A percentile compares a stretch with the other conserved stretches of the same genome.
phyloP scores from a whole-genome alignment of 2,113 vertebrate species.

The Alligator mississippiensis region DNA sequence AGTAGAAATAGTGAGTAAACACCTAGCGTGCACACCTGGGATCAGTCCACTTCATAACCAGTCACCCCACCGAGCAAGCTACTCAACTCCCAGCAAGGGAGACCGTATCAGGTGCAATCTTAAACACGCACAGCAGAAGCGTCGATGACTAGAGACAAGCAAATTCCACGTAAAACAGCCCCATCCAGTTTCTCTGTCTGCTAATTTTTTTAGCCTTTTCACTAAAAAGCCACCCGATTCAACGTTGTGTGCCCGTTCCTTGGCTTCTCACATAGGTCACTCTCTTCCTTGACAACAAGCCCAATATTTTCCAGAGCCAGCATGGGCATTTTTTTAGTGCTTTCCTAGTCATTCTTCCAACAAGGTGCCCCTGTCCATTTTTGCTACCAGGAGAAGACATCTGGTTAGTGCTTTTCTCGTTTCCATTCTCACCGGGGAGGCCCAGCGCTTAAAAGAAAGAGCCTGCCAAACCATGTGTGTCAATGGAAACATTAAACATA shows the following conservation, averaged over 20 bases:
- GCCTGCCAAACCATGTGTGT: conserved; percentile 6
- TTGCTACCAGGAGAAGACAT: conserved; percentile 66
- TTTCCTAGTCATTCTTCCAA: conserved; percentile 59
- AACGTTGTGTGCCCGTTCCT: conserved; percentile 67
- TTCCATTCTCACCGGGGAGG: conserved; percentile 53
- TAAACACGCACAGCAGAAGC: conserved; percentile 50
- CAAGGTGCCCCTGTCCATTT: conserved; percentile 73
- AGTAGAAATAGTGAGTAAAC: too few relatives aligned
- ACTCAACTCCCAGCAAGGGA: too few relatives aligned
- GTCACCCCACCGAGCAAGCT: too few relatives aligned
- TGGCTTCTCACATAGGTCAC: conserved; percentile 63
- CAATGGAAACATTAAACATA: neutral
- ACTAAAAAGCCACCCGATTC: conserved; percentile 67
- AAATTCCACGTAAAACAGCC: conserved; percentile 10
- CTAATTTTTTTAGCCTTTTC: conserved; percentile 60
- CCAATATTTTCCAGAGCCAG: conserved; percentile 66
- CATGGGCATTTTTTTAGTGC: conserved; percentile 65
- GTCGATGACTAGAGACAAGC: conserved; percentile 49
- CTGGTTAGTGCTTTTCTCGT: conserved; percentile 45
- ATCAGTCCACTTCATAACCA: too few relatives aligned
- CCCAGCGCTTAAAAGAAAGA: conserved; percentile 28
- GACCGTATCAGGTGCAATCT: neutral
- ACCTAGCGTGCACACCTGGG: too few relatives aligned
- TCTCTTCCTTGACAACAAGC: conserved; percentile 68
- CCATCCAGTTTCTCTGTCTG: conserved; percentile 58